Base-by-base conservation (phyloP, 1,140 invertebrate species). In the Cataglyphis hispanica region DNA sequence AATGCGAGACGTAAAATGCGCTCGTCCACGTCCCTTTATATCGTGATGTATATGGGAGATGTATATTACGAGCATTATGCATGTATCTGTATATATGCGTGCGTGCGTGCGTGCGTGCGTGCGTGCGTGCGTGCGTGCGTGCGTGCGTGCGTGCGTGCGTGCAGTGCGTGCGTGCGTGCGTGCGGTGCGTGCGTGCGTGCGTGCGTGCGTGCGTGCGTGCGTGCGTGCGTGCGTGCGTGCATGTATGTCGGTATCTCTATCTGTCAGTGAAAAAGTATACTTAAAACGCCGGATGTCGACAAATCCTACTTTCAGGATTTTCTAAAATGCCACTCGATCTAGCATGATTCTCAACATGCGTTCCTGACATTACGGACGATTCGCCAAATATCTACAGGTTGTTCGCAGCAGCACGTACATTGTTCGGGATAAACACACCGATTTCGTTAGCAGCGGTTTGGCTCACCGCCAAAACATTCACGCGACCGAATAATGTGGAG, bases 301-400 rank as follows among this genome's bases (percentile, higher is more conserved):
- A 61, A 78, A 64, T 87, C 69, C 27, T 56, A 58, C 56, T 74
- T 72, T 27, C 67, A 50, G 46, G 31, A 69, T 86, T 81, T 77
- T 88, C 43, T 50, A 58, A 88, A 76, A 88, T 63, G 43, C 72
- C 58, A 76, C 40, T 34, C 60, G n/a, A 13, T 66, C n/a, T 60
- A 50, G 22, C 58, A 43, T 61, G 43, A 84, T 67, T 53, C 50
- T 63, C 46, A 25, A 11, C 78, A n/a, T 58, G 40, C 70, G 56
- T 70, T 66, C 50, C 66, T 64, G 69, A 84, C 56, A 69, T 85
- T 13, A n/a, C 72, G 53, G 22, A 69, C 60, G 76, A 76, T 84
- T 84, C 86, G 84, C 90, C 86, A 90, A 92, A 91, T 87, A 92
- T 92, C 93, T 91, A 93, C 92, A 93, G 92, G 93, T 93, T 93